Evolutionary conservation across 2,113 vertebrate genomes (phyloP), one percentile per base, ranked within the genome.

Genomic region (Scalopus aquaticus): DNA sequence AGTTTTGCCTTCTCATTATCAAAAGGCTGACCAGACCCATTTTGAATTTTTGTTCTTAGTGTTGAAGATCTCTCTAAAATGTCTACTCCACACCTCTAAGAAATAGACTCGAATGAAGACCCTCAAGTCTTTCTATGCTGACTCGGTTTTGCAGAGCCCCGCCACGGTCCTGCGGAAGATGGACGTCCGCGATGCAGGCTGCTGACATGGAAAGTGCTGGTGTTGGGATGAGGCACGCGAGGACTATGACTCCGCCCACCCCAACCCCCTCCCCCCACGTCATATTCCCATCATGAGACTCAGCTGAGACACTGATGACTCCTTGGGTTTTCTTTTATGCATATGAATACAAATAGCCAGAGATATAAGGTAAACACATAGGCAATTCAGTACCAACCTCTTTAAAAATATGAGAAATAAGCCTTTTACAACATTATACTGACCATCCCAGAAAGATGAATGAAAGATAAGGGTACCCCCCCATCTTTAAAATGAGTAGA

Each of bases 161-260:
- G 26, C 17, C 15, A 26, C 30, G 51, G 65, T 65, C 46, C 86
- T 58, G 69, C 60, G n/a, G n/a, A n/a, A 54, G 51, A 87, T 13
- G 72, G 17, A 37, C 5, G 37, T 37, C 67, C 73, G 1, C 0
- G 0, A 30, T 1, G 30, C 62, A 26, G 46, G 69, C 54, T n/a
- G 54, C 24, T 46, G 58, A 65, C 0, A 24, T 3, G 30, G 89
- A 64, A 78, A 86, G 79, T 2, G 73, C 35, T 6, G 30, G 82
- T 39, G 6, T 6, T 17, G 44, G 72, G 58, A 76, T 0, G 0
- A 54, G 0, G 39, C 13, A 11, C 64, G 17, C 5, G 6, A 20
- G 86, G 49, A 20, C 89, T 83, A 26, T 62, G 37, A 24, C 56
- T 76, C 65, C n/a, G n/a, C n/a, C n/a, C n/a, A n/a, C n/a, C n/a